Base-by-base conservation (phyloP, 92 coral and sea anemone species). In the Paragorgia papillata region DNA sequence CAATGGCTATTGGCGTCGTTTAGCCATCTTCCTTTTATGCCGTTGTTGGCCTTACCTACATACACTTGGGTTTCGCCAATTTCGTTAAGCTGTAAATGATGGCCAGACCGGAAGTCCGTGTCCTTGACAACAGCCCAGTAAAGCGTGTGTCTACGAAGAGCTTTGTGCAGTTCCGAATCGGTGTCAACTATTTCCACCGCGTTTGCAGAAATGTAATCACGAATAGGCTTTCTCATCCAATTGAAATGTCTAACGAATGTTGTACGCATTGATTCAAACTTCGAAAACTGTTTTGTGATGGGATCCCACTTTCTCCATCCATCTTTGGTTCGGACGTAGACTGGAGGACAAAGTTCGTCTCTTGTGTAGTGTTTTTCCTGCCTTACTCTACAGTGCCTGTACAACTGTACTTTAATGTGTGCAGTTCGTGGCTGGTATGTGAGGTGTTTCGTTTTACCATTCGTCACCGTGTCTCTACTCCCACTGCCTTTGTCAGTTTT, bases 21-120 rank as follows among this genome's bases (percentile, higher is more conserved):
- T 9, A 29, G 35, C 66, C 66, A 60, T 60, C 66, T 2, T 60
- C 39, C 66, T 19, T 60, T 7, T 2, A 60, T 28, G 14, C 66
- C 71, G 30, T 64, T 35, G 32, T 21, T 64, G 4, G 71, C 71
- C 17, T 64, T 64, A 1, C 71, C 71, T 0, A 64, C 71, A n/a
- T 64, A 64, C 22, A 64, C 71, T 37, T 64, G 71, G 1, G 71
- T 64, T 64, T 40, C 9, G n/a, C 71, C 54, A 64, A 64, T 37
- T 0, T 10, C 51, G 22, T 64, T 64, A 2, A 64, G 20, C 13
- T 37, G 1, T 32, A 64, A 33, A 24, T 64, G 25, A 3, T 18
- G 28, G 30, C 54, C 29, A 35, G 51, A 5, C 28, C 6, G 29
- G 53, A 64, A 64, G 48, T 64, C 71, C 10, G 15, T n/a, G 54